Evolutionary conservation across 2,888 invertebrate genomes (phyloP).

Genomic region (Phorcus lineatus): DNA sequence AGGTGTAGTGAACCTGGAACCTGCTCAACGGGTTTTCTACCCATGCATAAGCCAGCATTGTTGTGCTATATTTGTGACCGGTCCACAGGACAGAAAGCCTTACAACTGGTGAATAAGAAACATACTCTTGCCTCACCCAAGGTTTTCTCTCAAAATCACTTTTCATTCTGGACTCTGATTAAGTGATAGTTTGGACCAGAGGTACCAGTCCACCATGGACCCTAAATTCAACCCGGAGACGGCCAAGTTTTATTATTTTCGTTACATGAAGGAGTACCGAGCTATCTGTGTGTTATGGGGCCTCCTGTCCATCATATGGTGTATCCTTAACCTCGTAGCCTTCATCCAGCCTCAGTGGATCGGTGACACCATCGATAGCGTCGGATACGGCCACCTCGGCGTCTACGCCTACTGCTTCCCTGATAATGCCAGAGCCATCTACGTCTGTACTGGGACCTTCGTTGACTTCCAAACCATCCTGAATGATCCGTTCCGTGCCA

Average conservation of each 20-base stretch:
- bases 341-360: conserved; percentile 89
- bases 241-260: conserved; percentile 66
- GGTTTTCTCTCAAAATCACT: conserved; percentile 6
- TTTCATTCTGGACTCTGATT: conserved; percentile 8
- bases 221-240: conserved; percentile 64
- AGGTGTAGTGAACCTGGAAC: conserved; percentile 25
- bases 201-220: conserved; percentile 36
- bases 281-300: conserved; percentile 98
- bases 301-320: conserved; percentile 97
- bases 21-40: conserved; percentile 36
- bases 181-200: background rate
- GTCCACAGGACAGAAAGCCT: conserved; percentile 10
- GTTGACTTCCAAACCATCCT: conserved; percentile 84
- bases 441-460: conserved; percentile 85
- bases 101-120: conserved; percentile 12
- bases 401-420: conserved; percentile 89
- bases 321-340: conserved; percentile 94
- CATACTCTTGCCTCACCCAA: conserved; percentile 19
- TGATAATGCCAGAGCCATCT: conserved; percentile 45
- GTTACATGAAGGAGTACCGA: conserved; percentile 76
- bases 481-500: conserved; percentile 88
- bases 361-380: conserved; percentile 72
- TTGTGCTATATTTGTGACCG: conserved; percentile 31
- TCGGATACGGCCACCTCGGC: conserved; percentile 91
- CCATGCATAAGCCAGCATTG: conserved; percentile 11